Conservation (phyloP, 2,888 invertebrate species). For the Gryllus longicercus region DNA sequence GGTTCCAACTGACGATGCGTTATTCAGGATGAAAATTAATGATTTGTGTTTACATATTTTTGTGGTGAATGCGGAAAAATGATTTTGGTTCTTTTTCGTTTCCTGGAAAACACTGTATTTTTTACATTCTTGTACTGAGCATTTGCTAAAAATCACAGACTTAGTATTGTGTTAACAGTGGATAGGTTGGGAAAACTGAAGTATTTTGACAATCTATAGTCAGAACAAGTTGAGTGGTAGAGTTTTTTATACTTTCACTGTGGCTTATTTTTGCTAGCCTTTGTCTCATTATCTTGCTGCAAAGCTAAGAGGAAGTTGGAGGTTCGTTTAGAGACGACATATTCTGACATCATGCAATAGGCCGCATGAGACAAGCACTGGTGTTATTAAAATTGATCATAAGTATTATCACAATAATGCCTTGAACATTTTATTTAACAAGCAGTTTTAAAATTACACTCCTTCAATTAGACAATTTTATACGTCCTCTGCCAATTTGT, state of each 20-base stretch:
- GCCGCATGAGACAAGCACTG: too few species aligned
- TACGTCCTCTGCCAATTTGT: too few species aligned
- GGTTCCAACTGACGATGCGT: background rate
- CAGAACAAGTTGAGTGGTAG: conserved; percentile 6
- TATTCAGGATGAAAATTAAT: background rate
- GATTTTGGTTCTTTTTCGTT: background rate
- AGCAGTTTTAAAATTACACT: too few species aligned
- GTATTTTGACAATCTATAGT: conserved; percentile 17
- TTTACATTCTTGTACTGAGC: background rate
- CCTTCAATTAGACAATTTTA: too few species aligned
- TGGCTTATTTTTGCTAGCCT: background rate
- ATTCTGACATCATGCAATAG: too few species aligned
- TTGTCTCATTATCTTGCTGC: background rate
- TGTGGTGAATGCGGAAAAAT: background rate
- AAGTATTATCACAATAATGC: too few species aligned
- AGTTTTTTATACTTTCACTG: background rate
- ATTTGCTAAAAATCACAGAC: background rate
- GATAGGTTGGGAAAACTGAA: conserved; percentile 9
- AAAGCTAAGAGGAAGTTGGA: background rate
- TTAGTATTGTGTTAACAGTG: background rate
- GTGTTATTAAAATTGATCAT: too few species aligned
- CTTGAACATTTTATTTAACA: too few species aligned
- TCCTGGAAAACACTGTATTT: background rate
- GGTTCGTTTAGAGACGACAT: too few species aligned
- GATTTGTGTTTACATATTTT: background rate